Conservation (phyloP, 2,113 vertebrate genomes). For the Maccullochella peelii region DNA sequence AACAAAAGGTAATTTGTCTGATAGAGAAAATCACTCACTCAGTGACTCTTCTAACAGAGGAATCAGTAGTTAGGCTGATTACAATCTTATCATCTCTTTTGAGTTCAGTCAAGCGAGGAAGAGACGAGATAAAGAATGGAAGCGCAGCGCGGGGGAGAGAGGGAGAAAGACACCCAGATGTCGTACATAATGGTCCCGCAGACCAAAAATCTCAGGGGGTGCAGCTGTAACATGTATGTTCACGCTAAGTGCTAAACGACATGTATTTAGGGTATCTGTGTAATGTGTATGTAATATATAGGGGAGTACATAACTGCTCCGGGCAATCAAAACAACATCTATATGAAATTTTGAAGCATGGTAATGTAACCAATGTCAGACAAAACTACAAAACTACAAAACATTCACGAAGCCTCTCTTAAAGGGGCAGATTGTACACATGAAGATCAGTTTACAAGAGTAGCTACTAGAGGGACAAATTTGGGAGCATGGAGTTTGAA, state of each 20-base stretch:
- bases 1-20: conserved; percentile 22
- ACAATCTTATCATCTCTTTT: conserved; percentile 45
- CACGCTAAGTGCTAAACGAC: not conserved
- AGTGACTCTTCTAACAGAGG: not conserved
- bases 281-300: conserved; percentile 13
- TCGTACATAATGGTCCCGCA: conserved; percentile 53
- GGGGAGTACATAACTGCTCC: not conserved
- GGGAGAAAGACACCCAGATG: conserved; percentile 22
- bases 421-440: not conserved
- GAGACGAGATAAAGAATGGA: conserved; percentile 46
- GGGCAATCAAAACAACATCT: not conserved
- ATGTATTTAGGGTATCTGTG: conserved; percentile 10
- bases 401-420: not conserved
- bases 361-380: too few relatives aligned
- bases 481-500: not conserved
- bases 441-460: not conserved
- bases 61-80: conserved; percentile 15
- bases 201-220: not conserved
- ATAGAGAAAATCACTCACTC: not conserved
- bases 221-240: conserved; percentile 54
- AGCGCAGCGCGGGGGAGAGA: not conserved
- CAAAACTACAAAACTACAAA: not conserved
- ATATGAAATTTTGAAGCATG: not conserved
- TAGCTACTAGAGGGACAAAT: not conserved
- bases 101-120: conserved; percentile 29